Percentiles rank a stretch among this genome's conserved stretches.
phyloP scores from a whole-genome alignment of 2,113 vertebrate species.

The Tetrax tetrax region DNA sequence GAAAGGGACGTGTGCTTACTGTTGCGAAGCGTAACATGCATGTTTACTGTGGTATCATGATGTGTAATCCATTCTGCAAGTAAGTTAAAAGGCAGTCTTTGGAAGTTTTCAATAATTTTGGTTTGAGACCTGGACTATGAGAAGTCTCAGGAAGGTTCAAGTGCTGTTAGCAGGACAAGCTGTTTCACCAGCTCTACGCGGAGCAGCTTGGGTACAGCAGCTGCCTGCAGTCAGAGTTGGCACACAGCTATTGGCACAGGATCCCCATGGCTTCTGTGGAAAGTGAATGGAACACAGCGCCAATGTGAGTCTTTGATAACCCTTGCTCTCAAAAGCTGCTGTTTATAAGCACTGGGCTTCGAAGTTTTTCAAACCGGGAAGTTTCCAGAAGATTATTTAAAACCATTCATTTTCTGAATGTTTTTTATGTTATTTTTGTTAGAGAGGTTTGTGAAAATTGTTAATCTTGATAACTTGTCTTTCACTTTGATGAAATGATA shows the following conservation, averaged over 20 bases:
- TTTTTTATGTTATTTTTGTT: background rate
- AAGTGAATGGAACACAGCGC: constrained; percentile 39
- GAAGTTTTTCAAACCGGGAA: constrained; percentile 44
- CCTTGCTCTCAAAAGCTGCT: constrained; percentile 23
- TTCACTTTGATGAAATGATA: background rate
- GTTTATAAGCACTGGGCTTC: background rate
- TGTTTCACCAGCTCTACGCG: constrained; percentile 50
- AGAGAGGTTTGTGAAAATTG: constrained; percentile 4
- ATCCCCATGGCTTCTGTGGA: constrained; percentile 41
- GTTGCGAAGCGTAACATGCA: constrained; percentile 51
- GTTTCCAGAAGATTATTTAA: constrained; percentile 51
- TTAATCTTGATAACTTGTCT: background rate
- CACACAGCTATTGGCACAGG: background rate
- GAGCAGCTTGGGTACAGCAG: constrained; percentile 48
- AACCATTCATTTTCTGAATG: constrained; percentile 42
- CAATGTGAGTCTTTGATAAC: constrained; percentile 53
- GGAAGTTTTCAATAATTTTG: constrained; percentile 54
- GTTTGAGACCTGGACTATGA: constrained; percentile 64
- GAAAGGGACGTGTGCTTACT: constrained; percentile 54
- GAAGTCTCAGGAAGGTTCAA: constrained; percentile 58
- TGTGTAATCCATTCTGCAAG: constrained; percentile 55
- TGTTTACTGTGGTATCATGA: constrained; percentile 48
- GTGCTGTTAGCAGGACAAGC: constrained; percentile 64
- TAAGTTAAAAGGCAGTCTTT: constrained; percentile 68
- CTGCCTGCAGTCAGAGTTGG: constrained; percentile 42